Evolutionary conservation across 2,797 vertebrate species (phyloP), one percentile per base, ranked within the genome.

Genomic region (Falco peregrinus): DNA sequence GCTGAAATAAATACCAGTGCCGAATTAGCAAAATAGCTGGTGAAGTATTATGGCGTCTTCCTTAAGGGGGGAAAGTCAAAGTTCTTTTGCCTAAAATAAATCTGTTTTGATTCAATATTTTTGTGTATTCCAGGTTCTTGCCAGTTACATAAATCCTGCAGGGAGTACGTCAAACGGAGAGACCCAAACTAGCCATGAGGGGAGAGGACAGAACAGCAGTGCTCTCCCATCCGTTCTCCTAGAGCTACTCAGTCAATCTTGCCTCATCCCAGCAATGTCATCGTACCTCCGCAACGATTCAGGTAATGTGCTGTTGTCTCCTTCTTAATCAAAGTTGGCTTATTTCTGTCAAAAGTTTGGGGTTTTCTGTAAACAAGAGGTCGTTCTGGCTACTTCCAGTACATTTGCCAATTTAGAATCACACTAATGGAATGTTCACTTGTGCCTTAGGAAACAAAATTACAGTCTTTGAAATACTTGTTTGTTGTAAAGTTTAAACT

Each of bases 241-340:
- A 41, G 99, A 99, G 96, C 98, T 99, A 17, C 98, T 99, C 87
- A 99, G 99, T 96, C 99, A 99, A 75, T 99, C 99, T 88, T 99
- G 99, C 97, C 99, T 99, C 95, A 99, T 99, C 97, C 99, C 99
- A 5, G 99, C 99, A 80, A 99, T 99, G 99, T 99, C 99, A 2
- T 99, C 99, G 1, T 99, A 99, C 96, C 98, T 99, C 31, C 99
- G 99, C 96, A 99, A 99, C 3, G 99, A 99, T 98, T 99, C 99
- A 73, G 99, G 99, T 99, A 98, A 78, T 48, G 33, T 37, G 16
- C 68, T 7, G 0, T 29, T 89, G 39, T 48, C 48, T 70, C 43
- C 84, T 93, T 39, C 78, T 73, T 15, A 50, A 67, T 41, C 41
- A n/a, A 11, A 64, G 21, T 77, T 69, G 26, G 1, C 31, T 92